Evolutionary conservation across 2,888 invertebrate species (phyloP), one percentile per base, ranked within the genome.

Genomic region (Helicoverpa assulta): DNA sequence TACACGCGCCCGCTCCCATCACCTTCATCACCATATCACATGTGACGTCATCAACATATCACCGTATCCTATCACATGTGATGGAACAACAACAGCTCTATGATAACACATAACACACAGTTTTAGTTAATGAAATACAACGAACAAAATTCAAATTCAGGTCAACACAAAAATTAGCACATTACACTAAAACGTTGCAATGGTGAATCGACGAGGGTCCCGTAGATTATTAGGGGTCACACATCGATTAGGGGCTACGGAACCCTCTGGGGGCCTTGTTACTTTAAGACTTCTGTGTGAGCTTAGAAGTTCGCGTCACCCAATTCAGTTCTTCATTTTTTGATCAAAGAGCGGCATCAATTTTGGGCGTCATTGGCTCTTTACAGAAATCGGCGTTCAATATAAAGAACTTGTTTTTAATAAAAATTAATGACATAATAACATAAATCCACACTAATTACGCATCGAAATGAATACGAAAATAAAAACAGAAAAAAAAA

Each of bases 71-170:
- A 89, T 81, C 82, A 87, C 83, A 85, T 82, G 86, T 89, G 88
- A 89, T 88, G 88, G 88, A 91, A 89, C 91, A 93, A 94, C 94
- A 94, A 93, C 89, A 95, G 94, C 94, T 92, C 93, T 94, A 94
- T 93, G 89, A 93, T 94, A 95, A 95, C 94, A 95, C 91, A 95
- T 89, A 93, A 95, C 95, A 95, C 94, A 95, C 94, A 95, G 90
- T 92, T 94, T 94, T 93, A 94, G 95, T 95, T 92, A 89, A 90
- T 90, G 90, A 95, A 93, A 92, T 93, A 93, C 95, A 95, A 95
- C 94, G 94, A 95, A 95, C 94, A 95, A 94, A 95, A 94, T 92
- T 90, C 93, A 95, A 95, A 95, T 93, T 94, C 94, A 95, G 93
- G 91, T 94, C 93, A 94, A 88, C 88, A 88, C 83, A 85, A 83